Evolutionary conservation across 2,888 invertebrate species (phyloP).

Genomic region (Gari tellinella): DNA sequence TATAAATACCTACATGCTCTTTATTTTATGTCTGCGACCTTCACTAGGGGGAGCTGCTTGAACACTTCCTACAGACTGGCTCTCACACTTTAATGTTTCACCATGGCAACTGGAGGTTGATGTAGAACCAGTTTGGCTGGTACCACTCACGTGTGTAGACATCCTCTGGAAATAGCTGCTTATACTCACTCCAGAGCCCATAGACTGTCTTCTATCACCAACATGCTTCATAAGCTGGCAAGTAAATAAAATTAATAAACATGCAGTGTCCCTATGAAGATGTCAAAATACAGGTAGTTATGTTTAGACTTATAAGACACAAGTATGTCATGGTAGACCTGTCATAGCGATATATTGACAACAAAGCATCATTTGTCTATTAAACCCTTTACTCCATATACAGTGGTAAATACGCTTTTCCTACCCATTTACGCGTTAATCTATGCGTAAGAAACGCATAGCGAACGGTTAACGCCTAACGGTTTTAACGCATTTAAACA

Average conservation of each 20-base stretch:
- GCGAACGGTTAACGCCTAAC: no score
- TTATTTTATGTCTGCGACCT: constrained; percentile 44
- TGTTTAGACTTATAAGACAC: no score
- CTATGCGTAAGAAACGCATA: no score
- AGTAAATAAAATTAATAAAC: constrained; percentile 8
- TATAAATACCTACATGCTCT: constrained; percentile 43
- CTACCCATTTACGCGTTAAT: no score
- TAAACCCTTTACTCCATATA: no score
- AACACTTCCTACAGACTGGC: background rate
- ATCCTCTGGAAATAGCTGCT: constrained; percentile 65
- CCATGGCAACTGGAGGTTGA: background rate
- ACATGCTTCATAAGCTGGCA: constrained; percentile 46
- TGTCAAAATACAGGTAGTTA: no score
- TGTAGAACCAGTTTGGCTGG: background rate
- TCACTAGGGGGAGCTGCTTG: constrained; percentile 37
- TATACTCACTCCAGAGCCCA: constrained; percentile 50
- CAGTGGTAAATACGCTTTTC: no score
- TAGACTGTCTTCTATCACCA: constrained; percentile 34
- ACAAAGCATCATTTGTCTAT: no score
- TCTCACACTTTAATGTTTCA: background rate
- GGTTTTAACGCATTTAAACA: no score
- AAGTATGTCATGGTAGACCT: no score
- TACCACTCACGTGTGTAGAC: background rate
- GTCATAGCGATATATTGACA: no score
- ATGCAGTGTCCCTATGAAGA: no score